These are phyloP conservation scores for Patiria pectinifera DNA, from an alignment of 53 echinoderm and acorn worm genomes.

Conservation along the genomic window DNA sequence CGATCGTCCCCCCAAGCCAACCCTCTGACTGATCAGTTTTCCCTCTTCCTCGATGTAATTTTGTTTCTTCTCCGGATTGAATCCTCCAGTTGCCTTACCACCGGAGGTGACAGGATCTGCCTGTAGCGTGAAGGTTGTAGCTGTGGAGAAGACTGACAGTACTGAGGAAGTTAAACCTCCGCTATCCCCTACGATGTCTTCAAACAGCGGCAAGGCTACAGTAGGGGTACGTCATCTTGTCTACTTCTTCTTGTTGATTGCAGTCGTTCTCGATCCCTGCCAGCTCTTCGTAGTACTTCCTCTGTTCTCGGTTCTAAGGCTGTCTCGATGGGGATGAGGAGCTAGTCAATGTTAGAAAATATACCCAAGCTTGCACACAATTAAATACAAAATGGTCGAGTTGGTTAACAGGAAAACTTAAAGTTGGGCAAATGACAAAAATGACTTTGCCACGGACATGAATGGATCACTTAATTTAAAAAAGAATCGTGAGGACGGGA, in stretches of 20 bases:
- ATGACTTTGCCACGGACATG: no score
- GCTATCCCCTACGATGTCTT: conserved; percentile 57
- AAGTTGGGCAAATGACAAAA: no score
- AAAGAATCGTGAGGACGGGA: no score
- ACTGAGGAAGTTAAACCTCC: conserved; percentile 39
- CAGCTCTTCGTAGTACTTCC: conserved; percentile 88
- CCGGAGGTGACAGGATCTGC: conserved; percentile 90
- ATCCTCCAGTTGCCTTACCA: conserved; percentile 80
- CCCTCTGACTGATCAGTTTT: neutral
- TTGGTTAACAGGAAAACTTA: no score
- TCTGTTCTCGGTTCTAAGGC: conserved; percentile 81
- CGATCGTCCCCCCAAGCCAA: neutral
- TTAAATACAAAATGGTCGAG: no score
- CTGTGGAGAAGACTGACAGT: conserved; percentile 27
- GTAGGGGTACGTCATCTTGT: conserved; percentile 39
- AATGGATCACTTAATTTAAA: no score
- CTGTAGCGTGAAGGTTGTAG: conserved; percentile 82
- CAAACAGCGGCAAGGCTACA: conserved; percentile 56
- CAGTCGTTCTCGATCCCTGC: conserved; percentile 79
- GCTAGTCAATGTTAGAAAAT: neutral
- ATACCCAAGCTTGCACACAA: no score
- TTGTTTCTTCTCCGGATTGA: neutral
- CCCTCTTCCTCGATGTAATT: neutral
- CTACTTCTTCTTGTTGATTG: no score
- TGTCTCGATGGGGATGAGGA: conserved; percentile 34